Percentiles rank a stretch among this genome's conserved stretches.
Conservation (phyloP, 64 coral and sea anemone genomes). For the Actinia equina region DNA sequence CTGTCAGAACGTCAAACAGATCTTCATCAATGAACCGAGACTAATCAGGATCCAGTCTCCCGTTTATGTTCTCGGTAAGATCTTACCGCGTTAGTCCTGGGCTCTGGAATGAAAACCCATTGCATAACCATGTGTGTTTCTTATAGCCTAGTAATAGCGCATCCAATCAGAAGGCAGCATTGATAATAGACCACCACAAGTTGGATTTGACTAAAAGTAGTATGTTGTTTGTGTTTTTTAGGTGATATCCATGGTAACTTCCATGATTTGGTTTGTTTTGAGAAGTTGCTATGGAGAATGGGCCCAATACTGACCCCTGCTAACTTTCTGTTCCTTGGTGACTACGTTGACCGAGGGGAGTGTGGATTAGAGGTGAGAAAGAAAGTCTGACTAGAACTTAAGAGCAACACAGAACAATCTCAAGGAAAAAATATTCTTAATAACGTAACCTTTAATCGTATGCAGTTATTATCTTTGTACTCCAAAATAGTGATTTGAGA, state of each 20-base stretch:
- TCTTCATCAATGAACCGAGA: constrained; percentile 56
- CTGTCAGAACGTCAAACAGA: constrained; percentile 47
- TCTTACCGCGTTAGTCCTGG: background rate
- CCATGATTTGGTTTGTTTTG: constrained; percentile 85
- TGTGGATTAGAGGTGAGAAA: constrained; percentile 64
- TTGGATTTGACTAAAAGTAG: too few species aligned
- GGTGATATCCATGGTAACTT: constrained; percentile 85
- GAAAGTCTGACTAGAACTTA: background rate
- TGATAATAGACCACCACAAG: too few species aligned
- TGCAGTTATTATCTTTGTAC: too few species aligned
- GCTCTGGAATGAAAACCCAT: background rate
- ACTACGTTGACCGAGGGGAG: constrained; percentile 82
- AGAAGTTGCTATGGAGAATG: constrained; percentile 76
- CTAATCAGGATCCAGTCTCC: constrained; percentile 58
- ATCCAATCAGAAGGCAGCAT: too few species aligned
- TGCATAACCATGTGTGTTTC: too few species aligned
- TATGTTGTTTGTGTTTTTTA: background rate
- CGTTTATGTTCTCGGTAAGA: constrained; percentile 61
- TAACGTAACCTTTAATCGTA: too few species aligned
- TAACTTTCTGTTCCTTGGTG: constrained; percentile 75
- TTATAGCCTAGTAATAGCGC: too few species aligned
- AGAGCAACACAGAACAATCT: too few species aligned
- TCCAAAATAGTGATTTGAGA: too few species aligned
- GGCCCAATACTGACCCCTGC: constrained; percentile 75
- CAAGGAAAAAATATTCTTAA: too few species aligned